phyloP scores from a whole-genome alignment of 1,140 invertebrate species.

The Drosophila azteca region DNA sequence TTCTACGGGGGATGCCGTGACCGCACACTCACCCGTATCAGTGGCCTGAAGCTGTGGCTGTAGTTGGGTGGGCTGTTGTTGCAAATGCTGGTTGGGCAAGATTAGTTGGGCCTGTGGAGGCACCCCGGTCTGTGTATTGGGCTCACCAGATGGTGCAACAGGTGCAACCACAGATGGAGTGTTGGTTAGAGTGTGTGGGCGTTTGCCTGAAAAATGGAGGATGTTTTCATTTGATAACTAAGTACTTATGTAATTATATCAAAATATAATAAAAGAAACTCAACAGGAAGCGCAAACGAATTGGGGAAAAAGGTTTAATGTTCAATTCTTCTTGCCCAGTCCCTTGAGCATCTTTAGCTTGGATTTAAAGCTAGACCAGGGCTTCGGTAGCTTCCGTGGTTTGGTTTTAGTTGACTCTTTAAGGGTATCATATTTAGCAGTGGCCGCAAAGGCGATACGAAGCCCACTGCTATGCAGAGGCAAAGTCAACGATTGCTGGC shows the following conservation, averaged over 20 bases:
- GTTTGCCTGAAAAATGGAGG: constrained; percentile 65
- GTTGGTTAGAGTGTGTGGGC: constrained; percentile 70
- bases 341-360: constrained; percentile 54
- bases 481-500: constrained; percentile 36
- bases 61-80: not conserved
- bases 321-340: constrained; percentile 50
- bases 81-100: constrained; percentile 32
- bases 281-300: not conserved
- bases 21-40: constrained; percentile 18
- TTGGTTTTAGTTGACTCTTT: constrained; percentile 24
- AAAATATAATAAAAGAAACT: constrained; percentile 29
- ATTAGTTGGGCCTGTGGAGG: constrained; percentile 43
- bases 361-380: constrained; percentile 53
- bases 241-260: constrained; percentile 22
- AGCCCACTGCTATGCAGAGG: constrained; percentile 16
- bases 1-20: constrained; percentile 55
- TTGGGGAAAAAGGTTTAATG: not conserved
- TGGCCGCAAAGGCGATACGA: constrained; percentile 8
- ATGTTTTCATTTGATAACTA: constrained; percentile 15
- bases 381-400: constrained; percentile 41
- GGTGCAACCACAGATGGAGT: constrained; percentile 9
- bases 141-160: constrained; percentile 2
- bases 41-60: constrained; percentile 4
- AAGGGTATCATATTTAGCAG: constrained; percentile 31
- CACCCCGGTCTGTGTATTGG: constrained; percentile 36